These are phyloP conservation scores for Netelia melanura DNA, from an alignment of 2,888 invertebrate species.

Conservation along the genomic window DNA sequence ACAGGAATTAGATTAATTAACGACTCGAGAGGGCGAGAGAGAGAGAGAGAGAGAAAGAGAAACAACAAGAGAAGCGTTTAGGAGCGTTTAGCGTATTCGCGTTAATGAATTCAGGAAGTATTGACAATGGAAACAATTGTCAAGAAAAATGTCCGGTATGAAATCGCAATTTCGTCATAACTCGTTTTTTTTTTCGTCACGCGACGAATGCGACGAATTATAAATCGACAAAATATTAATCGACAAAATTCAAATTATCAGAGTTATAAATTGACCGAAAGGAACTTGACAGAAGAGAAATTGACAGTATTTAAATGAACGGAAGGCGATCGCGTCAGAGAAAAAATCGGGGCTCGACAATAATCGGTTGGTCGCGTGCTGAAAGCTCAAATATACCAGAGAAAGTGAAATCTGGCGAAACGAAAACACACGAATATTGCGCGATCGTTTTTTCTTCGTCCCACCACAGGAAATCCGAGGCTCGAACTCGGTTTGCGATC, in stretches of 20 bases:
- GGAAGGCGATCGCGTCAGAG: background rate
- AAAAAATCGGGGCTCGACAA: background rate
- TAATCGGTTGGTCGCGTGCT: background rate
- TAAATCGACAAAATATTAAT: background rate
- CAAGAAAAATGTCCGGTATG: background rate
- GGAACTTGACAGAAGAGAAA: background rate
- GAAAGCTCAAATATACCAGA: background rate
- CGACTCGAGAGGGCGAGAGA: constrained; percentile 8
- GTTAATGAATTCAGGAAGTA: constrained; percentile 11
- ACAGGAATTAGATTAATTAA: constrained; percentile 59
- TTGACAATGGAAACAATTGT: background rate
- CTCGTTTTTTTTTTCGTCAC: background rate
- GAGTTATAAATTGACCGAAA: background rate
- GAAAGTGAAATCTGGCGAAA: constrained; percentile 30
- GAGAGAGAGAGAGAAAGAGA: background rate
- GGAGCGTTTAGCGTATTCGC: constrained; percentile 41
- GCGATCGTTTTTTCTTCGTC: constrained; percentile 24
- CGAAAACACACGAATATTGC: constrained; percentile 3
- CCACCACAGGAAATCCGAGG: constrained; percentile 7
- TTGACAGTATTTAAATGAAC: background rate
- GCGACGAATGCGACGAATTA: background rate
- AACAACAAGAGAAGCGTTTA: constrained; percentile 42
- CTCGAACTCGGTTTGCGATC: constrained; percentile 36
- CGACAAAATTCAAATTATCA: background rate
- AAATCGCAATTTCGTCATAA: background rate